Base-by-base conservation (phyloP, 1,140 invertebrate species). In the Drosophila watanabei region DNA sequence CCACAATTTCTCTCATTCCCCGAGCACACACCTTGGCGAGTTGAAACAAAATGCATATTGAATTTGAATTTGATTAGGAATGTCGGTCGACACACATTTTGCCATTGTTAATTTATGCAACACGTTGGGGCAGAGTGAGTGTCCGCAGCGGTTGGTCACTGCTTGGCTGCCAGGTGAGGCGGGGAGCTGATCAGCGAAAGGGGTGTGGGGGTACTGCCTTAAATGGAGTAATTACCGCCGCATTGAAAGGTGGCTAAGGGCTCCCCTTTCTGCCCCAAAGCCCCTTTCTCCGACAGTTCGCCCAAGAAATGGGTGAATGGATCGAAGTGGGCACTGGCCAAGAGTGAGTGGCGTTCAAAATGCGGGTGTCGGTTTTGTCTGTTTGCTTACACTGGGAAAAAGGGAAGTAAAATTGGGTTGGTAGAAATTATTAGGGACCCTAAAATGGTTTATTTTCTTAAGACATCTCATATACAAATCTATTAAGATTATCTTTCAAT, bases 221-320 rank as follows among this genome's bases (percentile, higher is more conserved):
- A 70, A 88, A 90, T 90, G 79, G 72, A 90, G 86, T 82, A 90
- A 90, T 90, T 90, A 90, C 68, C 62, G 69, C 28, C 49, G 59
- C 71, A 72, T 75, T 75, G 79, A 90, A 89, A 85, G 88, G 80
- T 79, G 75, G 73, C 57, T 33, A 30, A 62, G 43, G 56, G 56
- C n/a, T 32, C 18, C 6, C 30, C 24, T 24, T 18, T 10, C 11
- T 43, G 4, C 16, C 24, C 8, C 10, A 2, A n/a, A n/a, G 5
- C 16, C 37, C 35, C 46, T 32, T 48, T 30, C 69, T 10, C 69
- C 30, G 0, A 8, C 13, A 11, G 7, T 45, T 13, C 30, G 39
- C 80, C 66, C 66, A 66, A 71, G 71, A 87, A 84, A 70, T 72
- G 80, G 80, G 70, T 75, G 80, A 87, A 75, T 86, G 75, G 78